These are phyloP conservation scores for Agrilus cyanescens DNA, from an alignment of 2,888 invertebrate species.

Conservation along the genomic window DNA sequence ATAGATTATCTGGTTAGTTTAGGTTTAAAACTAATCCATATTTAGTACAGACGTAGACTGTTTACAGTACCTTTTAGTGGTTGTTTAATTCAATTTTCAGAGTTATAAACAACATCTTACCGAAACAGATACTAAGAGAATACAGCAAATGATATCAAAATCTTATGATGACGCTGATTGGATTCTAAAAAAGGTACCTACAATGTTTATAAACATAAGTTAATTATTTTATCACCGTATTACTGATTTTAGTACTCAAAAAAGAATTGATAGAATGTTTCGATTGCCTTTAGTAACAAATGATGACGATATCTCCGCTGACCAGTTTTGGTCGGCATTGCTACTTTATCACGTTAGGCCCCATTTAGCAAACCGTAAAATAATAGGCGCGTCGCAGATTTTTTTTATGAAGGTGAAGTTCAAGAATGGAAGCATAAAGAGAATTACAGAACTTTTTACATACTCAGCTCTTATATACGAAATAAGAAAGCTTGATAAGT, in stretches of 20 bases:
- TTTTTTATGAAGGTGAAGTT: slow-evolving; percentile 24
- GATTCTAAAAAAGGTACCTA: slow-evolving; percentile 60
- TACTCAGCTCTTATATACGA: slow-evolving; percentile 28
- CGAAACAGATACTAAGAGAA: slow-evolving; percentile 60
- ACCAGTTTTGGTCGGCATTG: slow-evolving; percentile 53
- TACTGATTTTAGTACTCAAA: slow-evolving; percentile 22
- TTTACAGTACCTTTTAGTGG: background rate
- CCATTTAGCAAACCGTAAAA: slow-evolving; percentile 59
- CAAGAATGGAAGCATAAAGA: slow-evolving; percentile 17
- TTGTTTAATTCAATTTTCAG: slow-evolving; percentile 35
- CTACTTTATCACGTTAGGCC: slow-evolving; percentile 53
- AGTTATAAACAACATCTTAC: slow-evolving; percentile 63
- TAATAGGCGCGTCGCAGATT: slow-evolving; percentile 41
- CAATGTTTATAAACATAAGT: background rate
- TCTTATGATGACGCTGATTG: slow-evolving; percentile 64
- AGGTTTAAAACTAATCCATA: too few species aligned
- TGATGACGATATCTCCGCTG: slow-evolving; percentile 22
- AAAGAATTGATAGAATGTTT: slow-evolving; percentile 22
- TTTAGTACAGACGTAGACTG: too few species aligned
- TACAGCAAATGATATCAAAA: slow-evolving; percentile 58
- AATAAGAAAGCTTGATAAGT: slow-evolving; percentile 22
- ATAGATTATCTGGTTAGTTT: too few species aligned
- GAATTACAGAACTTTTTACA: slow-evolving; percentile 24
- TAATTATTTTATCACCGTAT: background rate
- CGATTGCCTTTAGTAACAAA: slow-evolving; percentile 29